These are phyloP conservation scores for Tipula unca DNA, from an alignment of 2,888 invertebrate species.

Conservation along the genomic window DNA sequence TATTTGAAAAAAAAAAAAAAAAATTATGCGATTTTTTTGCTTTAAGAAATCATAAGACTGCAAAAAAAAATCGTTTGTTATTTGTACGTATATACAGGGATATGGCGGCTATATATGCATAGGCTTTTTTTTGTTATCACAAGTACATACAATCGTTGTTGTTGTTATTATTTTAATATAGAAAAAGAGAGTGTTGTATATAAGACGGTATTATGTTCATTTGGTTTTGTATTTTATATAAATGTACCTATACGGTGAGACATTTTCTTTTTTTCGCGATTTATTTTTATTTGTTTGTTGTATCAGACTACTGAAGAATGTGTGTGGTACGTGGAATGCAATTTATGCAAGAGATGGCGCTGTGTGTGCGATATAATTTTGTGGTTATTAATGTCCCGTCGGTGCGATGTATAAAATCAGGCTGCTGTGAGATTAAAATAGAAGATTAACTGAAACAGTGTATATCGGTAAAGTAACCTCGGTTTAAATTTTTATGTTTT, in stretches of 20 bases:
- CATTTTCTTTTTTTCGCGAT: not conserved
- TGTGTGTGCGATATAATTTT: not conserved
- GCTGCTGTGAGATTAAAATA: no score
- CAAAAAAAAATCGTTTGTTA: not conserved
- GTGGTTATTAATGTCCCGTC: not conserved
- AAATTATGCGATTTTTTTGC: not conserved
- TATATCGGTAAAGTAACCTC: no score
- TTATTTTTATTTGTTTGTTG: not conserved
- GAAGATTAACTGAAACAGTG: no score
- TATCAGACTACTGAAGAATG: not conserved
- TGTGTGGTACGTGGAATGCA: not conserved
- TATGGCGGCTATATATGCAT: not conserved
- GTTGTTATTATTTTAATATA: not conserved
- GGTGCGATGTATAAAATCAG: no score
- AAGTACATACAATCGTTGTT: not conserved
- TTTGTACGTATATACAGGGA: not conserved
- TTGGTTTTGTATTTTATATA: not conserved
- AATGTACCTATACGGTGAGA: not conserved
- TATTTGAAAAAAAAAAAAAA: not conserved
- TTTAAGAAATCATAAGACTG: slow-evolving; percentile 8
- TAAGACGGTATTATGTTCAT: slow-evolving; percentile 14
- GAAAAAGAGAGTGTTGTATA: slow-evolving; percentile 8
- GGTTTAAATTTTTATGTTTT: no score
- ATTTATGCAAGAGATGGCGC: not conserved
- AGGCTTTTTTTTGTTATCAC: not conserved